Conservation (phyloP, 2,113 vertebrate species). For the Coregonus clupeaformis region DNA sequence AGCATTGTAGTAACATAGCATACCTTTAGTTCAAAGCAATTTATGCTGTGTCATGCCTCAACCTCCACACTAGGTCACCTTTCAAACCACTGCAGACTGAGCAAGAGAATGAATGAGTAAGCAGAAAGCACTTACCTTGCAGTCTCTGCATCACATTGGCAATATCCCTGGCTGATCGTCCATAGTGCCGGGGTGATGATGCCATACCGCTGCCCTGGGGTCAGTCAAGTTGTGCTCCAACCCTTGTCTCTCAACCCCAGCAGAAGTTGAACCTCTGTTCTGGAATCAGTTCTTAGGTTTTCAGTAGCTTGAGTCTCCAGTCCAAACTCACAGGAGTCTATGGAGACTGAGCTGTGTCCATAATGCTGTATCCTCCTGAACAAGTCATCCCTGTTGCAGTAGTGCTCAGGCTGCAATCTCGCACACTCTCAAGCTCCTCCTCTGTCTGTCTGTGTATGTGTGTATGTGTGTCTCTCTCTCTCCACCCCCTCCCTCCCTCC, state of each 20-base stretch:
- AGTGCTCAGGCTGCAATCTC: slow-evolving; percentile 56
- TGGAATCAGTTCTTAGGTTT: slow-evolving; percentile 27
- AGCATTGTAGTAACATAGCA: slow-evolving; percentile 8
- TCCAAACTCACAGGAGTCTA: slow-evolving; percentile 29
- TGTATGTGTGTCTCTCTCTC: slow-evolving; percentile 3
- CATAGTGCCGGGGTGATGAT: slow-evolving; percentile 75
- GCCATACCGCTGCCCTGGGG: slow-evolving; percentile 77
- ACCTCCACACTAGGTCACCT: slow-evolving; percentile 60
- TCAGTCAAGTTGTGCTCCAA: slow-evolving; percentile 30
- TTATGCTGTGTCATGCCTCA: slow-evolving; percentile 66
- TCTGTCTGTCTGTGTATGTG: slow-evolving; percentile 29
- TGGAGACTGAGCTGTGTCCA: slow-evolving; percentile 32
- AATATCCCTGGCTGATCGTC: slow-evolving; percentile 82
- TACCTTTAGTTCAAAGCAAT: slow-evolving; percentile 13
- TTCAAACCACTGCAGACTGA: slow-evolving; percentile 56
- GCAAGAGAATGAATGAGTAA: slow-evolving; percentile 58
- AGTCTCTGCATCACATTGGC: slow-evolving; percentile 93
- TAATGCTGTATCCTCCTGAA: slow-evolving; percentile 36
- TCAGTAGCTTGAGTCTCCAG: slow-evolving; percentile 28
- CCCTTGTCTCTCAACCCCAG: slow-evolving; percentile 33
- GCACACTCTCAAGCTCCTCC: slow-evolving; percentile 53
- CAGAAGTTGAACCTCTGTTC: slow-evolving; percentile 26
- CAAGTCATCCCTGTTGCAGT: slow-evolving; percentile 56
- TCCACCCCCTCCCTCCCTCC: slow-evolving; percentile 35
- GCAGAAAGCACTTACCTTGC: slow-evolving; percentile 84